These are phyloP conservation scores for Periphyllus acericola DNA, from an alignment of 2,888 invertebrate species.

Conservation along the genomic window DNA sequence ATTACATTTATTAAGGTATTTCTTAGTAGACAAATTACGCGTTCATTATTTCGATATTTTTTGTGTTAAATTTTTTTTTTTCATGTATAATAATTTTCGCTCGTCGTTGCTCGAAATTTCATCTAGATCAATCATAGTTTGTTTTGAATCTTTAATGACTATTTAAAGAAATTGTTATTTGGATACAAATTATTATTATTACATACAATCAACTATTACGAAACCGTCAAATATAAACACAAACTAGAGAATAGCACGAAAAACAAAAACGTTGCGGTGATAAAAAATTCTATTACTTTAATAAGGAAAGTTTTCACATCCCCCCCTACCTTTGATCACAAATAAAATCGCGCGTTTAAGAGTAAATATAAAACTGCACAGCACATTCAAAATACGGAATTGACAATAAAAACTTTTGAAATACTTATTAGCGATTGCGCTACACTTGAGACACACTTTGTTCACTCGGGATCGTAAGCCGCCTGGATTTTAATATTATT, in stretches of 20 bases:
- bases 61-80: neutral
- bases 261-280: neutral
- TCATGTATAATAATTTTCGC: neutral
- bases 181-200: too few relatives aligned
- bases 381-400: neutral
- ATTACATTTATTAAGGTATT: too few relatives aligned
- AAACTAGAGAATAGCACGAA: neutral
- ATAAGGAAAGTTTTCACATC: neutral
- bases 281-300: neutral
- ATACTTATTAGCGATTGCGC: neutral
- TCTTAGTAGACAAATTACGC: neutral
- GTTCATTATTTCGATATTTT: neutral
- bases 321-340: neutral
- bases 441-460: neutral
- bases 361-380: neutral
- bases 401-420: neutral
- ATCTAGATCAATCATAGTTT: too few relatives aligned
- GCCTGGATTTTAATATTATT: neutral
- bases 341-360: neutral
- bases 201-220: neutral
- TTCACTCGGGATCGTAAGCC: neutral
- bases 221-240: neutral
- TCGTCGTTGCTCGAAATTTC: neutral
- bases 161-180: too few relatives aligned
- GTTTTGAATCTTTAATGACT: too few relatives aligned